Conservation (phyloP, 1,140 invertebrate species). For the Marisa cornuarietis region DNA sequence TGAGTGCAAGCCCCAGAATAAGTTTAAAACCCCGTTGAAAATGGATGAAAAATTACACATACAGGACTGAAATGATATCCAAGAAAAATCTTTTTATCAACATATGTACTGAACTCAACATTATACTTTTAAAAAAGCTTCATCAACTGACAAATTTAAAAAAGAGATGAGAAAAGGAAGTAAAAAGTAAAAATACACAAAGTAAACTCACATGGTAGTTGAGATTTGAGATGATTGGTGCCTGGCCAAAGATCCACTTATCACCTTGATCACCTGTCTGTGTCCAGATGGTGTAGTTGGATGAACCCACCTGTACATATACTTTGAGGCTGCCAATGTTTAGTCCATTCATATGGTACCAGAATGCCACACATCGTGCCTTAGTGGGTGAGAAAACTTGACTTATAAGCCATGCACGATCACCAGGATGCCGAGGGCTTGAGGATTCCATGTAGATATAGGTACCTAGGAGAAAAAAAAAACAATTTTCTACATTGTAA, state of each 20-base stretch:
- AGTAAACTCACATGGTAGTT: conserved; percentile 11
- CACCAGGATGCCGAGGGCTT: conserved; percentile 65
- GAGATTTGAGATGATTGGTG: conserved; percentile 28
- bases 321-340: conserved; percentile 51
- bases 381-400: conserved; percentile 12
- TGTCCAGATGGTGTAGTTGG: conserved; percentile 33
- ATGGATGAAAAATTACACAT: too few species aligned
- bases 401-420: conserved; percentile 76
- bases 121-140: too few species aligned
- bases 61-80: too few species aligned
- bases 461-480: conserved; percentile 58
- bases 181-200: neutral
- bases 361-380: conserved; percentile 55
- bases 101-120: too few species aligned
- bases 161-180: too few species aligned
- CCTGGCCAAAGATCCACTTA: conserved; percentile 40
- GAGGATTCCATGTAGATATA: conserved; percentile 82
- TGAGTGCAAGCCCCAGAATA: too few species aligned
- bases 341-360: conserved; percentile 81
- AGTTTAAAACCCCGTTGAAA: too few species aligned
- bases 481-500: too few species aligned
- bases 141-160: too few species aligned
- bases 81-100: too few species aligned
- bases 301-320: conserved; percentile 37
- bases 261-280: conserved; percentile 39